Evolutionary conservation across 2,113 vertebrate species (phyloP), one percentile per base, ranked within the genome.

Genomic region (Eclectus roratus): DNA sequence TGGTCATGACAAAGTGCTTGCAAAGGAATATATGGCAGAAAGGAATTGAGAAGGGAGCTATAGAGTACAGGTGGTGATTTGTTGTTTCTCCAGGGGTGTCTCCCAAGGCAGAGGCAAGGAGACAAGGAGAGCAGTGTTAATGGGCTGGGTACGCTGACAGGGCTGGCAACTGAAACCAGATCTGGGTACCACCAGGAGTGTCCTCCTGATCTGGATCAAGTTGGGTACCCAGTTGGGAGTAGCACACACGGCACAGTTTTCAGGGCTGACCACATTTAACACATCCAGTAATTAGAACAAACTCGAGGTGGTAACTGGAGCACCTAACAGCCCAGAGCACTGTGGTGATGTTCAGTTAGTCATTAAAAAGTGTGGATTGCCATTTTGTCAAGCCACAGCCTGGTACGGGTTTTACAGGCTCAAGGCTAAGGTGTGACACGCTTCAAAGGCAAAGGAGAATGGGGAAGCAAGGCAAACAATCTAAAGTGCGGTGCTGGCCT

Each of bases 331-430:
- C 84, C 91, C 24, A 11, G 52, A 84, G 77, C 52, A 31, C 56
- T 58, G 28, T 2, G 3, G 43, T 27, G 28, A 17, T 18, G 41
- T 71, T 79, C 39, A 68, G 0, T 3, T 52, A 33, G 35, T 89
- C 52, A 65, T 95, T 84, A 91, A 80, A 70, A 86, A 47, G 39
- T 50, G 21, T 24, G 86, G 73, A 89, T 60, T 60, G 43, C 55
- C 5, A 1, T 80, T 88, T 85, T 88, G 88, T 84, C 80, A 93
- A 92, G 92, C 73, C 94, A 72, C 91, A 94, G 52, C 71, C 28
- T 0, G 0, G 16, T 66, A 35, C 47, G 15, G 55, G 21, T 93
- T 93, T 79, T 52, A 50, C 77, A 83, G 72, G 65, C 89, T 85
- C 23, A 3, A 91, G 83, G 85, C 85, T 79, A 69, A 73, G 70